Evolutionary conservation across 2,113 vertebrate species (phyloP).

Genomic region (Cynoglossus semilaevis): DNA sequence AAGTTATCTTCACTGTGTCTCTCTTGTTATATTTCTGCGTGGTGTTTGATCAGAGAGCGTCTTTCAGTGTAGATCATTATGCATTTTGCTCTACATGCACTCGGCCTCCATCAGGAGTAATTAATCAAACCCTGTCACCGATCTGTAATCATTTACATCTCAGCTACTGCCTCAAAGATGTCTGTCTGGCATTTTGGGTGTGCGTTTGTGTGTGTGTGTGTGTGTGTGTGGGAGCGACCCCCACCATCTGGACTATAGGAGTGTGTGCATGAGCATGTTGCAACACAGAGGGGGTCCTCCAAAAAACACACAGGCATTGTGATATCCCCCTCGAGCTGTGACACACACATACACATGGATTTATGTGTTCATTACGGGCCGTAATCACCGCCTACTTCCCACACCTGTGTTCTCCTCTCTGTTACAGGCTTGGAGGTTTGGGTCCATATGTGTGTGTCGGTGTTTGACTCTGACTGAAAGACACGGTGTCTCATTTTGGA

Average conservation of each 20-base stretch:
- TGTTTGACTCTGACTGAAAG: neutral
- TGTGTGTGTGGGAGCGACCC: slow-evolving; percentile 63
- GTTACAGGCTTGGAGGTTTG: slow-evolving; percentile 44
- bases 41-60: slow-evolving; percentile 13
- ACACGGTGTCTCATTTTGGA: too few species aligned
- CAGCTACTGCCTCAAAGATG: slow-evolving; percentile 53
- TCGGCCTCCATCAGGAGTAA: slow-evolving; percentile 63
- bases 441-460: neutral
- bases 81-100: slow-evolving; percentile 53
- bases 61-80: slow-evolving; percentile 42
- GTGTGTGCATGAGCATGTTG: slow-evolving; percentile 67
- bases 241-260: slow-evolving; percentile 75
- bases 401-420: slow-evolving; percentile 55
- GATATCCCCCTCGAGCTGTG: slow-evolving; percentile 52
- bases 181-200: slow-evolving; percentile 53
- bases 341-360: slow-evolving; percentile 18
- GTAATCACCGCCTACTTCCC: slow-evolving; percentile 55
- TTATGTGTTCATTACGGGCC: slow-evolving; percentile 56
- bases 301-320: slow-evolving; percentile 45
- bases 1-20: slow-evolving; percentile 1
- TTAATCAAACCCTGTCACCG: slow-evolving; percentile 77
- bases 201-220: slow-evolving; percentile 28
- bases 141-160: slow-evolving; percentile 72
- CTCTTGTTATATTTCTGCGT: neutral
- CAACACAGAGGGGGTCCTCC: slow-evolving; percentile 62